phyloP scores from a whole-genome alignment of 1,140 invertebrate genomes.

The Gryllus bimaculatus region DNA sequence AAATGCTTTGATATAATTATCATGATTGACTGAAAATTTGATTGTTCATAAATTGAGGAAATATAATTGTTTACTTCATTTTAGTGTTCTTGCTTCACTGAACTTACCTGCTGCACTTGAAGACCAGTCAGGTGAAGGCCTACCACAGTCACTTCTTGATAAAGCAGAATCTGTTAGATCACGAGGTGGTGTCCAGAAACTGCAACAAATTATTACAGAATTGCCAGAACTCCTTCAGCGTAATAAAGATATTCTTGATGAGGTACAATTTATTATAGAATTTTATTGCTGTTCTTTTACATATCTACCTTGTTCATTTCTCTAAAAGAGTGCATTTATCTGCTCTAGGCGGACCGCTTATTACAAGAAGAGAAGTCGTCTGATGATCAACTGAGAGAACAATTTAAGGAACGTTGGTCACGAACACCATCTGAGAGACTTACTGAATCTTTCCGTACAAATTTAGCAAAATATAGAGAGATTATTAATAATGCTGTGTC shows the following conservation, averaged over 20 bases:
- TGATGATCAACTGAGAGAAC: conserved; percentile 74
- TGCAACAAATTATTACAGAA: conserved; percentile 58
- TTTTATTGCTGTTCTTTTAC: neutral
- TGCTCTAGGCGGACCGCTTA: conserved; percentile 61
- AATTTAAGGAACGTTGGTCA: conserved; percentile 89
- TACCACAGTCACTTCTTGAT: conserved; percentile 82
- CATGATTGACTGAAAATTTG: too few relatives aligned
- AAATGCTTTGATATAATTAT: too few relatives aligned
- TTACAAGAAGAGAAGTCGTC: conserved; percentile 85
- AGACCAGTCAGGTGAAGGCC: conserved; percentile 59
- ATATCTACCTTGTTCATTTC: neutral
- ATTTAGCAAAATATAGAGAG: conserved; percentile 80
- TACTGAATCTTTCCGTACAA: conserved; percentile 77
- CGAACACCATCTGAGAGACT: conserved; percentile 79
- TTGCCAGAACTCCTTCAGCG: conserved; percentile 82
- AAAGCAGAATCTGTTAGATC: conserved; percentile 61
- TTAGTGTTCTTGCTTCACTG: conserved; percentile 77
- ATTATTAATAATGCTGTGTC: conserved; percentile 85
- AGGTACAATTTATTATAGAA: conserved; percentile 44
- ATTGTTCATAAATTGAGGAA: too few relatives aligned
- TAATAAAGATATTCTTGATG: conserved; percentile 92
- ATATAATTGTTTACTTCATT: conserved; percentile 17
- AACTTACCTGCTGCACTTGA: conserved; percentile 97
- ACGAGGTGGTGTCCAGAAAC: conserved; percentile 28
- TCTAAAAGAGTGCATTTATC: neutral